A percentile compares a stretch with the other conserved stretches of the same genome.
phyloP scores from a whole-genome alignment of 2,888 invertebrate species.

The Spodoptera exigua region DNA sequence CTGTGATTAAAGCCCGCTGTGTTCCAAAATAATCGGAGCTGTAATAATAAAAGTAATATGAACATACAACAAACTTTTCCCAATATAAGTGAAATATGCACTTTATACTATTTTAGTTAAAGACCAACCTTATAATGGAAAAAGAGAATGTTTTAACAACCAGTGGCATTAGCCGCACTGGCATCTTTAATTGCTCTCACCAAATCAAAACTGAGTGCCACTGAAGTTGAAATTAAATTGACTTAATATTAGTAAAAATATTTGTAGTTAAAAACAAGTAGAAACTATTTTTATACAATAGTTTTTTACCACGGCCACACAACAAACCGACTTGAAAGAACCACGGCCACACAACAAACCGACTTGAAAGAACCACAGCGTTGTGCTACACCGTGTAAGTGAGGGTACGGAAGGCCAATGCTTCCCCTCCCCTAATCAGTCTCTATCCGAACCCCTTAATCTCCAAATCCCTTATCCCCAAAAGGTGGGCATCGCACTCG shows the following conservation, averaged over 20 bases:
- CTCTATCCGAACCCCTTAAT: too few relatives aligned
- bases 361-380: too few relatives aligned
- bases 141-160: slow-evolving; percentile 37
- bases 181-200: slow-evolving; percentile 46
- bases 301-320: too few relatives aligned
- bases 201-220: slow-evolving; percentile 58
- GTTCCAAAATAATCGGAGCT: slow-evolving; percentile 83
- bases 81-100: slow-evolving; percentile 9
- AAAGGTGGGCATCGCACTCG: too few relatives aligned
- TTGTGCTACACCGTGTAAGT: too few relatives aligned
- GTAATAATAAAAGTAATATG: slow-evolving; percentile 52
- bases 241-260: slow-evolving; percentile 4
- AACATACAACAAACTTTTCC: not conserved
- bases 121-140: slow-evolving; percentile 34
- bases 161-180: slow-evolving; percentile 36
- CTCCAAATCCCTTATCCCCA: too few relatives aligned
- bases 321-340: too few relatives aligned
- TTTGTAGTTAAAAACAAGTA: too few relatives aligned
- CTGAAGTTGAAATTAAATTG: slow-evolving; percentile 56
- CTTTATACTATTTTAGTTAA: slow-evolving; percentile 3
- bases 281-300: too few relatives aligned
- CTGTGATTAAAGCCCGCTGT: slow-evolving; percentile 71
- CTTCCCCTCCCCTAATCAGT: too few relatives aligned
- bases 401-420: too few relatives aligned
- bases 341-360: too few relatives aligned